These are phyloP conservation scores for Odocoileus hemionus DNA, from an alignment of 2,113 vertebrate genomes.

Conservation along the genomic window DNA sequence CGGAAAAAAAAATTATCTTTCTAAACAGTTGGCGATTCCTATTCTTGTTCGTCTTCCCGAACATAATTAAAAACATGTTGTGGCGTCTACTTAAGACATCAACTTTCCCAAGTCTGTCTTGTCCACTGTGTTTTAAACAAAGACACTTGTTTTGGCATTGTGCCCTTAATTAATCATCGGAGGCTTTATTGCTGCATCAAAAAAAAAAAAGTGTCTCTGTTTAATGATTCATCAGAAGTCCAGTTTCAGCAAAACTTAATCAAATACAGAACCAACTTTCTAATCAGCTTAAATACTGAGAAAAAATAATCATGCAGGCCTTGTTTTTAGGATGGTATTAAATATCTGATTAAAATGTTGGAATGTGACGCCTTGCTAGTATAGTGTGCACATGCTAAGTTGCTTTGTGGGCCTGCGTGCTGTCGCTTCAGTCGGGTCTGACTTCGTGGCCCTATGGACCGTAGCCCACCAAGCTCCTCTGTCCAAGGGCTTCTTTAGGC, in stretches of 20 bases:
- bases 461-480: not conserved
- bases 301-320: not conserved
- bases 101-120: conserved; percentile 88
- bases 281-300: conserved; percentile 72
- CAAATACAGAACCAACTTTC: conserved; percentile 80
- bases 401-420: not conserved
- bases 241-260: conserved; percentile 83
- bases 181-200: conserved; percentile 80
- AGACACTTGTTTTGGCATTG: conserved; percentile 86
- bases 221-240: conserved; percentile 82
- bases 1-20: conserved; percentile 83
- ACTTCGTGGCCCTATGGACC: not conserved
- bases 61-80: conserved; percentile 90
- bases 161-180: conserved; percentile 88
- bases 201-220: conserved; percentile 74
- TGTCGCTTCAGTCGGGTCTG: not conserved
- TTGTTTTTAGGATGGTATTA: conserved; percentile 37
- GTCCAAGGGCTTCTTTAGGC: not conserved
- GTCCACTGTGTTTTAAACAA: conserved; percentile 87
- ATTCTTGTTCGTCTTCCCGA: conserved; percentile 85
- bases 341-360: not conserved
- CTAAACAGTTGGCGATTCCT: conserved; percentile 86
- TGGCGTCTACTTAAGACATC: conserved; percentile 88
- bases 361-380: not conserved
- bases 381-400: not conserved